phyloP scores from a whole-genome alignment of 2,797 vertebrate genomes.

The Menidia menidia region DNA sequence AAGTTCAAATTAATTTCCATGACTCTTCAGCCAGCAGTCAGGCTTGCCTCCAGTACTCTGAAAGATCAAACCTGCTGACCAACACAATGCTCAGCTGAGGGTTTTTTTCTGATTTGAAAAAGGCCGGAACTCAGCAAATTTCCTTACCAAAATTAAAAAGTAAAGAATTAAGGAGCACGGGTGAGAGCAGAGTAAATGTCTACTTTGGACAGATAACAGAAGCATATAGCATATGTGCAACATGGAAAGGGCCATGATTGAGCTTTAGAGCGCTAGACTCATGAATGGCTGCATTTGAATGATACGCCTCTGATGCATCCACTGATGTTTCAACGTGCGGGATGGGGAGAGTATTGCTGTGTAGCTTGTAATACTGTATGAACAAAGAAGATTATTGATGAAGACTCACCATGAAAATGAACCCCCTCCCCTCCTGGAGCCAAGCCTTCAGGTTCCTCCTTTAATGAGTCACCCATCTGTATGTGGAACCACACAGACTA shows the following conservation, averaged over 20 bases:
- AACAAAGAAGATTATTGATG: not conserved
- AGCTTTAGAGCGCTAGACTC: no score
- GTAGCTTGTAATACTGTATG: no score
- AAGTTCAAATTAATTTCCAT: no score
- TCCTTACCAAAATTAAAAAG: not conserved
- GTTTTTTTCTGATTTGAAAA: not conserved
- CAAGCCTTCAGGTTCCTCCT: conserved; percentile 8
- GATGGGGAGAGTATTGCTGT: no score
- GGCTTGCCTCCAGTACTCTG: not conserved
- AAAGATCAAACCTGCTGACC: not conserved
- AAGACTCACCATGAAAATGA: not conserved
- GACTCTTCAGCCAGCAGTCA: not conserved
- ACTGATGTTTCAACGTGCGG: no score
- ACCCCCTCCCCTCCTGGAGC: not conserved
- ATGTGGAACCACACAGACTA: not conserved
- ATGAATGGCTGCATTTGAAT: no score
- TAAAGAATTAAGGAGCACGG: not conserved
- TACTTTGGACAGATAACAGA: not conserved
- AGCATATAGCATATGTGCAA: no score
- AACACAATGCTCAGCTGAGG: no score
- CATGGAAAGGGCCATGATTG: no score
- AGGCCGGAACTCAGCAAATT: not conserved
- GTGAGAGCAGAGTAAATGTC: not conserved
- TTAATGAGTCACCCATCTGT: conserved; percentile 16
- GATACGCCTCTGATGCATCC: no score